Percentiles rank a stretch among this genome's conserved stretches.
Conservation (phyloP, 2,797 vertebrate species). For the Syndactyla subalaris region DNA sequence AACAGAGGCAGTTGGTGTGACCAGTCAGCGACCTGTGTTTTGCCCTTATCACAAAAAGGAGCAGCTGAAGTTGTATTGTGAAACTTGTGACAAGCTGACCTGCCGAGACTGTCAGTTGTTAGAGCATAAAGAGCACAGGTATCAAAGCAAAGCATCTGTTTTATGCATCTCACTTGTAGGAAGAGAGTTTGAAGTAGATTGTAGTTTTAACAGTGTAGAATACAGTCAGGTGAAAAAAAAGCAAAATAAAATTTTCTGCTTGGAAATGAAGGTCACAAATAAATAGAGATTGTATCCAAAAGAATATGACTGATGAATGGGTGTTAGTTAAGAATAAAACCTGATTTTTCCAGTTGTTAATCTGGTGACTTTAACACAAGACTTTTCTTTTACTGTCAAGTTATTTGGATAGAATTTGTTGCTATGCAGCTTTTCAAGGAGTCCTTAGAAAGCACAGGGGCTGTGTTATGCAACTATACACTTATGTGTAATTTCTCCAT, state of each 20-base stretch:
- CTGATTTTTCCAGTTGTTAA: neutral
- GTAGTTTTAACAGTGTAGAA: neutral
- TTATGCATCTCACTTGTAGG: neutral
- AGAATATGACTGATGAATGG: neutral
- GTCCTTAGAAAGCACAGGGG: neutral
- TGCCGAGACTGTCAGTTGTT: conserved; percentile 96
- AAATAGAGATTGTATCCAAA: neutral
- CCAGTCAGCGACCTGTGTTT: conserved; percentile 92
- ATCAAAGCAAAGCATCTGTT: neutral
- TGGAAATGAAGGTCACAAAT: neutral
- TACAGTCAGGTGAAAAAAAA: neutral
- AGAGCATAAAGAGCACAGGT: conserved; percentile 99
- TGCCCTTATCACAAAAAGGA: conserved; percentile 98
- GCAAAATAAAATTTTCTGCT: neutral
- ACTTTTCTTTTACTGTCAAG: neutral
- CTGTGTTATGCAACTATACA: conserved; percentile 21
- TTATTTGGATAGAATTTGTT: conserved; percentile 2
- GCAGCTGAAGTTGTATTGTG: conserved; percentile 95
- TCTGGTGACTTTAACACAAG: neutral
- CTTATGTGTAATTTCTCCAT: neutral
- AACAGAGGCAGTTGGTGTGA: conserved; percentile 88
- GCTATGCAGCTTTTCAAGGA: neutral
- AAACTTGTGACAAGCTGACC: conserved; percentile 96
- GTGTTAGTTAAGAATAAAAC: neutral
- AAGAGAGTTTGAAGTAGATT: neutral